Percentiles rank a stretch among this genome's conserved stretches.
Conservation (phyloP, 92 coral and sea anemone genomes). For the Parazoanthus darwini region DNA sequence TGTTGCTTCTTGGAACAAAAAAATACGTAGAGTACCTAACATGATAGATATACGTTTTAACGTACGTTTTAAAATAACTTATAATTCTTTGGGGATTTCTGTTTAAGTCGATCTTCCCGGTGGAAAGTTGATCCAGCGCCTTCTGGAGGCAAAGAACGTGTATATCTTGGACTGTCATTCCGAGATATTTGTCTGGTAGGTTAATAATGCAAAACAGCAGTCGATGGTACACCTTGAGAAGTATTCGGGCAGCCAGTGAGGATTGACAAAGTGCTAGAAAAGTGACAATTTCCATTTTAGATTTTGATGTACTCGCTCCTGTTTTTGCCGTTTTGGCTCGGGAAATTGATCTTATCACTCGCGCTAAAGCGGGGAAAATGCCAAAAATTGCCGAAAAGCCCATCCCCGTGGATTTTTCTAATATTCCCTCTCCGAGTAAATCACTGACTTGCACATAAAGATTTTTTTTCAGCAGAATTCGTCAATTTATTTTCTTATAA, state of each 20-base stretch:
- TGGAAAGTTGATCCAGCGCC: too few species aligned
- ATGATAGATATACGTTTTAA: too few species aligned
- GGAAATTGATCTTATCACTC: not conserved
- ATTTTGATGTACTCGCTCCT: not conserved
- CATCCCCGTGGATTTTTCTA: not conserved
- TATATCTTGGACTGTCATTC: constrained; percentile 78
- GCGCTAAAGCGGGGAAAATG: not conserved
- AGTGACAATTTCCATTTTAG: too few species aligned
- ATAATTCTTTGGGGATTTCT: too few species aligned
- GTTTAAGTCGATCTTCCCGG: too few species aligned
- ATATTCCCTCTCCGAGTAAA: not conserved
- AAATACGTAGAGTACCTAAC: too few species aligned
- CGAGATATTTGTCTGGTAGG: constrained; percentile 96
- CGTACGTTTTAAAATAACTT: too few species aligned
- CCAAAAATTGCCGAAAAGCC: not conserved
- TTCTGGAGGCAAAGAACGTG: too few species aligned
- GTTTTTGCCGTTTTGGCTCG: not conserved
- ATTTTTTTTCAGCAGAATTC: not conserved
- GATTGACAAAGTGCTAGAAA: too few species aligned
- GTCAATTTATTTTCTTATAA: not conserved
- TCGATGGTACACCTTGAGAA: not conserved
- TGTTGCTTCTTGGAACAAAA: too few species aligned
- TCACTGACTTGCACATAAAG: not conserved
- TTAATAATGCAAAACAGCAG: not conserved
- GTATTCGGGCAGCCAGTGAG: too few species aligned